A percentile compares a stretch with the other conserved stretches of the same genome.
These are phyloP conservation scores for Erythrolamprus reginae DNA, from an alignment of 2,113 vertebrate genomes.

Conservation along the genomic window DNA sequence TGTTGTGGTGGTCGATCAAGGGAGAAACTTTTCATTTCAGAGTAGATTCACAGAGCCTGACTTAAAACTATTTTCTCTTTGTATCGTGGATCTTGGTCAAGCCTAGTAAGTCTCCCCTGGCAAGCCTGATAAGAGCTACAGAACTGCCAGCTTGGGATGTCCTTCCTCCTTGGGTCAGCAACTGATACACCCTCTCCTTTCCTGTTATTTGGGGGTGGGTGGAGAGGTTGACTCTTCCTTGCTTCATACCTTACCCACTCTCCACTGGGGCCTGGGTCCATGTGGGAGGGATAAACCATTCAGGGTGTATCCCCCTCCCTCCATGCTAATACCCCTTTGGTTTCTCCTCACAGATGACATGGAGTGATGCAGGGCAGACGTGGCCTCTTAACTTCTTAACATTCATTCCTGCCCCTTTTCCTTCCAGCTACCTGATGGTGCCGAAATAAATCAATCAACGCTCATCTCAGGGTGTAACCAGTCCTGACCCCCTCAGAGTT, in stretches of 20 bases:
- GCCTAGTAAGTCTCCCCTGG: background rate
- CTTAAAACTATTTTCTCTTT: background rate
- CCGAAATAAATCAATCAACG: slow-evolving; percentile 28
- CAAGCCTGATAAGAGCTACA: background rate
- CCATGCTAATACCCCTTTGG: slow-evolving; percentile 43
- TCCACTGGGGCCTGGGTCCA: background rate
- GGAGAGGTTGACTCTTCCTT: background rate
- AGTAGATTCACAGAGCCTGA: background rate
- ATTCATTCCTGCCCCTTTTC: slow-evolving; percentile 54
- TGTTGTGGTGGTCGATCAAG: background rate
- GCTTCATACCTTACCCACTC: background rate
- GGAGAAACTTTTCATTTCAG: background rate
- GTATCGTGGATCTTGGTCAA: background rate
- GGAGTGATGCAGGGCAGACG: background rate
- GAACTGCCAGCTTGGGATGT: background rate
- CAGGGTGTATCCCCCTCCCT: slow-evolving; percentile 31
- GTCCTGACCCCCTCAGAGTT: slow-evolving; percentile 35
- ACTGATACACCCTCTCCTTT: slow-evolving; percentile 12
- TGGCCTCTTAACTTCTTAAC: slow-evolving; percentile 45
- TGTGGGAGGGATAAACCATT: slow-evolving; percentile 23
- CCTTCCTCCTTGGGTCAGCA: slow-evolving; percentile 23
- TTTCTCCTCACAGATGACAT: slow-evolving; percentile 60
- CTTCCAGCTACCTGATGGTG: slow-evolving; percentile 52
- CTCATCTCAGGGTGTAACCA: slow-evolving; percentile 32
- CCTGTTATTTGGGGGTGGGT: background rate